Conservation (phyloP, 2,888 invertebrate species). For the Ochropleura leucogaster region DNA sequence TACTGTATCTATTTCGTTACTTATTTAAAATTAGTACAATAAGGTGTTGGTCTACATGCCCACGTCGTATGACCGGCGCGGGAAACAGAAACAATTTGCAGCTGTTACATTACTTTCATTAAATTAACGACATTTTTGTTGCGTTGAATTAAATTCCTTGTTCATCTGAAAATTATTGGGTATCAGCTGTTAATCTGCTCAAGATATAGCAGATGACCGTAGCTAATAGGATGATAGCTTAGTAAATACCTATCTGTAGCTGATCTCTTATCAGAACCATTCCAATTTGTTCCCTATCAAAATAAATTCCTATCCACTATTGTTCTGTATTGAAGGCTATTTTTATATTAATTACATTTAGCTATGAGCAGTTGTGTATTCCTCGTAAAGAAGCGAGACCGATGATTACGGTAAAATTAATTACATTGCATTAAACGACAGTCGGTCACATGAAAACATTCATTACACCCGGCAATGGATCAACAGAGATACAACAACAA, state of each 20-base stretch:
- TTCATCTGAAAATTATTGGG: constrained; percentile 56
- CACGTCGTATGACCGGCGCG: constrained; percentile 44
- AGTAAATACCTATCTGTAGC: constrained; percentile 2
- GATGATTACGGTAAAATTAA: constrained; percentile 52
- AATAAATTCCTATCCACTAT: constrained; percentile 39
- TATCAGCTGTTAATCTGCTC: constrained; percentile 62
- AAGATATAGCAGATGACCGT: constrained; percentile 38
- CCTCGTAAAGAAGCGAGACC: constrained; percentile 48
- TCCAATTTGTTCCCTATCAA: constrained; percentile 50
- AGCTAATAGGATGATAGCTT: constrained; percentile 28
- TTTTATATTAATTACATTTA: constrained; percentile 33
- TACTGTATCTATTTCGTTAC: constrained; percentile 52
- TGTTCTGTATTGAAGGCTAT: constrained; percentile 31
- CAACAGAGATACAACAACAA: constrained; percentile 65
- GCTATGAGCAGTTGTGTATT: constrained; percentile 13
- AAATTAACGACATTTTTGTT: constrained; percentile 63
- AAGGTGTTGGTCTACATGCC: constrained; percentile 59
- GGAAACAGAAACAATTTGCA: constrained; percentile 62
- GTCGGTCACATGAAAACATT: constrained; percentile 63
- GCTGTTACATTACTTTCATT: constrained; percentile 65
- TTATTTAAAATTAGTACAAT: constrained; percentile 64
- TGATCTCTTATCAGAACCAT: constrained; percentile 43
- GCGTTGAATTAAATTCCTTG: constrained; percentile 60
- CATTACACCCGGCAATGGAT: constrained; percentile 64
- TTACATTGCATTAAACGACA: constrained; percentile 62